Evolutionary conservation across 2,888 invertebrate species (phyloP), one percentile per base, ranked within the genome.

Genomic region (Cactoblastis cactorum): DNA sequence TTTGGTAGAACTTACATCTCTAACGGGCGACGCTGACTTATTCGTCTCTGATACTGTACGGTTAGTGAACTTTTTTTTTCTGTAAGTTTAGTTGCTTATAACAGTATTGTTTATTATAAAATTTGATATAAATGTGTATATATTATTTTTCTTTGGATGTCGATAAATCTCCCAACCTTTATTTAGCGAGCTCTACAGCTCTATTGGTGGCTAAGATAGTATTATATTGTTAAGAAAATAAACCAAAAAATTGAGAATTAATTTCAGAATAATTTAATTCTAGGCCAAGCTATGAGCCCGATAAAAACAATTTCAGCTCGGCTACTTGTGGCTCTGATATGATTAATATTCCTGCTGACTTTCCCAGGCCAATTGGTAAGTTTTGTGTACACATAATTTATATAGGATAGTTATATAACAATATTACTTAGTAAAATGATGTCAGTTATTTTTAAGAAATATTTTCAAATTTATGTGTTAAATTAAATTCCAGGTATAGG

Each of bases 21-120:
- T 85, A 28, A 57, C 71, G 0, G 89, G 89, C 1, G 89, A 89
- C 51, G 89, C 88, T 0, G 89, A 89, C 52, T 71, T 89, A 6
- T 89, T 86, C 48, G 80, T 89, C 0, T 76, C 87, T 1, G 86
- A 88, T 57, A 74, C 67, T 28, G 57, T 77, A 43, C 81, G 86
- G 88, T 87, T 55, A 49, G 71, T 67, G 4, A 8, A 3, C 37
- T 47, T 38, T 32, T 2, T 4, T 14, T 12, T n/a, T n/a, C n/a
- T n/a, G n/a, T n/a, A n/a, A n/a, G n/a, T n/a, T n/a, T n/a, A n/a
- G n/a, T n/a, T n/a, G n/a, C n/a, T n/a, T n/a, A n/a, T n/a, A n/a
- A n/a, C n/a, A n/a, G n/a, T n/a, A n/a, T n/a, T n/a, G n/a, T n/a
- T n/a, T n/a, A n/a, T n/a, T n/a, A n/a, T n/a, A n/a, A n/a, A n/a